Conservation (phyloP, 2,888 invertebrate genomes). For the Lysandra bellargus region DNA sequence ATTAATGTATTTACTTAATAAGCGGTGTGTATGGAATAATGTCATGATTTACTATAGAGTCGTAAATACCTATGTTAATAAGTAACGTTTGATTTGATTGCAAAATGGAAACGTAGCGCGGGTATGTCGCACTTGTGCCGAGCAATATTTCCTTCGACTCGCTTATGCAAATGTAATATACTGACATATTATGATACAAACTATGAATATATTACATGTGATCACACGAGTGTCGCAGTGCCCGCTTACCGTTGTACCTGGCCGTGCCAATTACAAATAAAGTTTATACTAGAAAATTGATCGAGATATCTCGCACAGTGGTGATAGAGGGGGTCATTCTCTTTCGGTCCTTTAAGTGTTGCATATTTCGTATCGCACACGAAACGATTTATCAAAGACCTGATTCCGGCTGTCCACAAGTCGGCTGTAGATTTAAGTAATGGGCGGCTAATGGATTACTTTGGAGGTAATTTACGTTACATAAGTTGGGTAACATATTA, state of each 20-base stretch:
- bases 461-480: slow-evolving; percentile 10
- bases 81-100: slow-evolving; percentile 66
- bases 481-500: slow-evolving; percentile 27
- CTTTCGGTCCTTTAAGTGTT: not conserved
- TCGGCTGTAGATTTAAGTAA: not conserved
- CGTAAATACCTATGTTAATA: slow-evolving; percentile 72
- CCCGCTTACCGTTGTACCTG: slow-evolving; percentile 43
- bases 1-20: slow-evolving; percentile 53
- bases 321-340: not conserved
- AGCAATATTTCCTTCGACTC: slow-evolving; percentile 61
- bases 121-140: slow-evolving; percentile 55
- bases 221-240: slow-evolving; percentile 63
- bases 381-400: slow-evolving; percentile 4
- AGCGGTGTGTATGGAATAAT: slow-evolving; percentile 47
- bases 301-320: not conserved
- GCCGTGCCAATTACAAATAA: not conserved
- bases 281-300: not conserved
- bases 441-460: slow-evolving; percentile 12
- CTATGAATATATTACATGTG: slow-evolving; percentile 65
- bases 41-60: slow-evolving; percentile 67
- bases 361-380: slow-evolving; percentile 2
- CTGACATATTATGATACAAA: slow-evolving; percentile 65
- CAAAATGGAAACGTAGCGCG: slow-evolving; percentile 64
- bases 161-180: slow-evolving; percentile 67
- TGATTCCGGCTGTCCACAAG: slow-evolving; percentile 7